phyloP scores from a whole-genome alignment of 2,113 vertebrate genomes.

The Reinhardtius hippoglossoides region DNA sequence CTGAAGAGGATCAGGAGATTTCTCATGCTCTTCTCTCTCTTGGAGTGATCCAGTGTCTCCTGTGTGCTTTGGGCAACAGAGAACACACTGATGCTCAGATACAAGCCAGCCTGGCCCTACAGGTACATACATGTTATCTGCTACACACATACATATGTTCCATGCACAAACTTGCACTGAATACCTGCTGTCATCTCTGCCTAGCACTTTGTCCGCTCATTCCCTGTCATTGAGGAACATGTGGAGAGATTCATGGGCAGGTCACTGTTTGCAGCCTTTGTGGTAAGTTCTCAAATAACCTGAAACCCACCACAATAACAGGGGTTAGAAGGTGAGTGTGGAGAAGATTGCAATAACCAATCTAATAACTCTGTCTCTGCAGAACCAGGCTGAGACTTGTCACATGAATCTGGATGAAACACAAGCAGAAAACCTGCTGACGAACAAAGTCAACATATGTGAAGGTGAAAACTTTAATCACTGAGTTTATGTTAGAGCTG shows the following conservation, averaged over 20 bases:
- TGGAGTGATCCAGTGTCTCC: slow-evolving; percentile 81
- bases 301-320: background rate
- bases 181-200: slow-evolving; percentile 5
- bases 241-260: slow-evolving; percentile 80
- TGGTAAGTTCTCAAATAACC: slow-evolving; percentile 73
- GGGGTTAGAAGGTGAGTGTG: background rate
- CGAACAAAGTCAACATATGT: slow-evolving; percentile 66
- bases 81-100: slow-evolving; percentile 86
- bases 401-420: slow-evolving; percentile 82
- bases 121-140: slow-evolving; percentile 72
- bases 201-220: slow-evolving; percentile 84
- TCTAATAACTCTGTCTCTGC: slow-evolving; percentile 29
- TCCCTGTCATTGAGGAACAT: slow-evolving; percentile 78
- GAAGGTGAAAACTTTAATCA: slow-evolving; percentile 51
- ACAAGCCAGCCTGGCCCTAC: slow-evolving; percentile 85
- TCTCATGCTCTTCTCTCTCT: slow-evolving; percentile 84
- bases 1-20: slow-evolving; percentile 69
- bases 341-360: background rate
- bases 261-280: slow-evolving; percentile 82
- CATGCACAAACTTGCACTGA: background rate
- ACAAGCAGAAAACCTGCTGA: slow-evolving; percentile 81
- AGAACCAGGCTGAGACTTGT: slow-evolving; percentile 78
- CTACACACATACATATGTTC: background rate
- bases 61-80: slow-evolving; percentile 84
- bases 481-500: background rate